Base-by-base conservation (phyloP, 2,888 invertebrate species). In the Coecobrya sp. region DNA sequence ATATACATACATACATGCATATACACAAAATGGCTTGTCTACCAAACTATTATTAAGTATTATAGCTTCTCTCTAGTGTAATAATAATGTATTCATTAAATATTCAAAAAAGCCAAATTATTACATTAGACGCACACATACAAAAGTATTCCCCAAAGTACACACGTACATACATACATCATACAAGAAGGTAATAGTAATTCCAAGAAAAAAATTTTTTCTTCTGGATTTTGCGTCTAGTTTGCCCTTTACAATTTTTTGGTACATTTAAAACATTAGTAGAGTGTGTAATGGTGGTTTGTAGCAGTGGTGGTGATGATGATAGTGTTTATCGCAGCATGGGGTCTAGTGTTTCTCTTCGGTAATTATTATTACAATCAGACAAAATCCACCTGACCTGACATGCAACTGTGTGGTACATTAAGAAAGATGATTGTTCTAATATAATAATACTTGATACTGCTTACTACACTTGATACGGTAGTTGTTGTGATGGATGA, bases 311-410 rank as follows among this genome's bases (percentile, higher is more conserved):
- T 88, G 45, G 68, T 73, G 42, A 55, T 84, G 84, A 89, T 89
- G 70, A 89, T 82, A 70, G 89, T 89, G 73, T 70, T 85, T 90
- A 90, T 76, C 90, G 4, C 85, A 10, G 36, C 73, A 90, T 90
- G 90, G 8, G 90, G 90, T 85, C 85, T 84, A 25, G 55, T 65
- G 45, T 76, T 76, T 89, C 73, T 42, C 42, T 73, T 27, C 79
- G 55, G 79, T 86, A 91, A 86, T 91, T 86, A 91, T 70, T 85
- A 85, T 81, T 79, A 62, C 36, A 79, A 86, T 90, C 85, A 65
- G 45, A 30, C 22, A 70, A 76, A 42, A 65, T 19, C 19, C 87
- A 36, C 68, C 55, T 52, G 30, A n/a, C 52, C 27, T 82, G 90
- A 90, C 85, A 90, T 90, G 90, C 90, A 85, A 90, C 36, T 27